Evolutionary conservation across 2,888 invertebrate species (phyloP).

Genomic region (Pantelozetes paolii): DNA sequence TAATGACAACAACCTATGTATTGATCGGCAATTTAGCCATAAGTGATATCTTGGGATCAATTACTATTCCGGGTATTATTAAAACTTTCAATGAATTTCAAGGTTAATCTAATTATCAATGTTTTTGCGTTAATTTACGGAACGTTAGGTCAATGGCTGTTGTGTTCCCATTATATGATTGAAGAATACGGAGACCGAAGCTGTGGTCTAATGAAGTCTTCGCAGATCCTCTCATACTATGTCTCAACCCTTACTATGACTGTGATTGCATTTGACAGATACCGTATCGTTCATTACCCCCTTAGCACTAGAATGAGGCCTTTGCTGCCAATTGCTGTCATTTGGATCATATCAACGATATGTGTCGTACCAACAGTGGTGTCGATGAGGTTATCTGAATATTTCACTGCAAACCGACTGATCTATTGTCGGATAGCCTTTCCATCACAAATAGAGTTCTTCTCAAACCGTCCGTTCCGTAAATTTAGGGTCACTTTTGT

Average conservation of each 20-base stretch:
- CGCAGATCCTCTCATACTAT: constrained; percentile 34
- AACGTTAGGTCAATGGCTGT: constrained; percentile 34
- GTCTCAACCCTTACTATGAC: constrained; percentile 39
- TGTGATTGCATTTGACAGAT: constrained; percentile 35
- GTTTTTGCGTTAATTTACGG: background rate
- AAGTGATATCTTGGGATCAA: constrained; percentile 30
- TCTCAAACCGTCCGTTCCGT: background rate
- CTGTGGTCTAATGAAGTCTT: constrained; percentile 35
- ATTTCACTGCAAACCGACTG: constrained; percentile 11
- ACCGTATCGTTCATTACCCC: constrained; percentile 4
- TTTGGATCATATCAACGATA: constrained; percentile 17
- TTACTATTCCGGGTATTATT: constrained; percentile 21
- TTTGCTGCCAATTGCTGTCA: background rate
- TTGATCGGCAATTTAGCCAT: constrained; percentile 38
- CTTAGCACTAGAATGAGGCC: constrained; percentile 21
- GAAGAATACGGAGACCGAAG: constrained; percentile 17
- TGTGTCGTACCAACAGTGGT: constrained; percentile 24
- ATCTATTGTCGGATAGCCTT: constrained; percentile 30
- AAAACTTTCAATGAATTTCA: no score
- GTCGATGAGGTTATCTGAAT: constrained; percentile 36
- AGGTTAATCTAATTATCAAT: constrained; percentile 6
- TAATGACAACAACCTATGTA: constrained; percentile 26
- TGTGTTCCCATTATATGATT: constrained; percentile 19
- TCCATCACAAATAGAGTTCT: background rate
- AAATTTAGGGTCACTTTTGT: constrained; percentile 28